These are phyloP conservation scores for Tipula lateralis DNA, from an alignment of 2,888 invertebrate genomes.

Conservation along the genomic window DNA sequence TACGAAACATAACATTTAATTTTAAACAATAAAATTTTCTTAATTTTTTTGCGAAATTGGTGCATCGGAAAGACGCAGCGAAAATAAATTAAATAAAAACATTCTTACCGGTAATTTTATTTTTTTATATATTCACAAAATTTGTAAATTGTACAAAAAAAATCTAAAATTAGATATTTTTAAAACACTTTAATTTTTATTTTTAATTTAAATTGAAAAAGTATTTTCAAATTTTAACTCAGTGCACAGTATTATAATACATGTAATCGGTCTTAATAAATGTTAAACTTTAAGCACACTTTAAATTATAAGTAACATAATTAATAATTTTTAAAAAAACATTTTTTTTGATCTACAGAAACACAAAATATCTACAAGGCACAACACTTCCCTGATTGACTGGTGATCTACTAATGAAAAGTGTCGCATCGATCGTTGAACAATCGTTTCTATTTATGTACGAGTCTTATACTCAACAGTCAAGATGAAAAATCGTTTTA, in stretches of 20 bases:
- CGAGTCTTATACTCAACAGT: too few species aligned
- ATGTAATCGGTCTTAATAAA: too few species aligned
- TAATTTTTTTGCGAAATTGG: background rate
- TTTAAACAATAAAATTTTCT: background rate
- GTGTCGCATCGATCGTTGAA: background rate
- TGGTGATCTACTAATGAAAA: background rate
- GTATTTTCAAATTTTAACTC: background rate
- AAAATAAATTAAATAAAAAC: background rate
- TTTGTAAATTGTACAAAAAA: background rate
- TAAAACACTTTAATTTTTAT: background rate
- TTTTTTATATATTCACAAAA: background rate
- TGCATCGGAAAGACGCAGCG: background rate
- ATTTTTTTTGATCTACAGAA: background rate
- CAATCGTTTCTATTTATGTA: background rate
- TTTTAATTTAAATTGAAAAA: background rate
- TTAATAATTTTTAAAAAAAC: background rate
- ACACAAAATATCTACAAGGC: background rate
- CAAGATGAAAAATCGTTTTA: background rate
- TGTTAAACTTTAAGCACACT: too few species aligned
- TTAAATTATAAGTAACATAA: too few species aligned
- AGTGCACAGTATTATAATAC: too few species aligned
- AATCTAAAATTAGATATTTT: background rate
- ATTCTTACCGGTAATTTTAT: background rate
- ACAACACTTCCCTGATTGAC: background rate
- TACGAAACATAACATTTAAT: background rate